Conservation (phyloP, 2,113 vertebrate genomes). For the Vireo altiloquus region DNA sequence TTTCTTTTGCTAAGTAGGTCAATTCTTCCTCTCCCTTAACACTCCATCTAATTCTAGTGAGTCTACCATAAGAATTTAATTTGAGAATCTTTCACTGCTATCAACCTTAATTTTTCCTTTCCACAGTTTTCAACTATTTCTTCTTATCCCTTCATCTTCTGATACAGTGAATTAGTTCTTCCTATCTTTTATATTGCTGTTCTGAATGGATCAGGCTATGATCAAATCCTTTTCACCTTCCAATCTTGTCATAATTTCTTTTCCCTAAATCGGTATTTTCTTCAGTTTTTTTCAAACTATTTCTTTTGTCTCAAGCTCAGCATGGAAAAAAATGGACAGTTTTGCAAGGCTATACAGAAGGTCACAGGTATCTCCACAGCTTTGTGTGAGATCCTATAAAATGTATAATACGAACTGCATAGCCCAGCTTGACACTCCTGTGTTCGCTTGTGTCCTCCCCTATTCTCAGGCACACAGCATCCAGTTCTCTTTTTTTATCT, state of each 20-base stretch:
- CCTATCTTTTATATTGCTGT: background rate
- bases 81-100: background rate
- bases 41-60: background rate
- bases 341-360: background rate
- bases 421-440: background rate
- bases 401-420: background rate
- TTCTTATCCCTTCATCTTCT: constrained; percentile 15
- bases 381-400: background rate
- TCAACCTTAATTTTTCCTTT: background rate
- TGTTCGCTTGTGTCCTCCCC: background rate
- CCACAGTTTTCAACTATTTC: background rate
- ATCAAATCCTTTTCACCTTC: background rate
- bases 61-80: background rate
- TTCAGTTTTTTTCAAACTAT: background rate
- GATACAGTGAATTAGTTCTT: background rate
- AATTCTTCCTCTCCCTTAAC: background rate
- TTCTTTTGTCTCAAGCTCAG: background rate
- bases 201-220: background rate
- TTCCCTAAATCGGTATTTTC: background rate
- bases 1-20: background rate
- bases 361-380: background rate
- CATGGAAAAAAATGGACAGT: background rate
- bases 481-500: background rate
- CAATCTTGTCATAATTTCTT: background rate
- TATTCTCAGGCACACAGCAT: background rate